phyloP scores from a whole-genome alignment of 2,797 vertebrate genomes.

The Pangasius macronema region DNA sequence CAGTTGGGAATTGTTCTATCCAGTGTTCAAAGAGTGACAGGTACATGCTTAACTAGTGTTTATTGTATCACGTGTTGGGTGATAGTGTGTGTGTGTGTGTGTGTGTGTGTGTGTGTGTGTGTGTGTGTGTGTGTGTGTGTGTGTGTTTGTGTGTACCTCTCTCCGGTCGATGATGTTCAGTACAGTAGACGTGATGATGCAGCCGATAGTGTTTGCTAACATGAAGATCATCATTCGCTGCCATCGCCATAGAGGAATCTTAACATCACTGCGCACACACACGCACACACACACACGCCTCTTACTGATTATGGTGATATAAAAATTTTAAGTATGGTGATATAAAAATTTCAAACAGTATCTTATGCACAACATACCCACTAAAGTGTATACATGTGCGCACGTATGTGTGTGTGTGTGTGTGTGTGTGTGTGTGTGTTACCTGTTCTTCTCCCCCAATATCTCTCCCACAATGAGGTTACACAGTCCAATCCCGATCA shows the following conservation, averaged over 20 bases:
- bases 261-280: slow-evolving; percentile 69
- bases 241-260: slow-evolving; percentile 82
- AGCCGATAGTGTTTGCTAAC: slow-evolving; percentile 79
- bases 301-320: not conserved
- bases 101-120: slow-evolving; percentile 15
- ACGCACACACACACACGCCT: slow-evolving; percentile 2
- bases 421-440: not conserved
- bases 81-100: not conserved
- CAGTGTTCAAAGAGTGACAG: not conserved
- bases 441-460: slow-evolving; percentile 80
- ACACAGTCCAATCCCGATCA: slow-evolving; percentile 80
- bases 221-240: slow-evolving; percentile 85
- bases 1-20: not conserved
- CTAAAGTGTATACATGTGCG: not conserved
- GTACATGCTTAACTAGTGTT: not conserved
- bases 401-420: not conserved
- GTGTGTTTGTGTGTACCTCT: slow-evolving; percentile 66
- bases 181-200: slow-evolving; percentile 72
- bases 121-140: slow-evolving; percentile 20
- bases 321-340: not conserved
- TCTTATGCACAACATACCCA: no score
- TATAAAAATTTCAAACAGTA: not conserved
- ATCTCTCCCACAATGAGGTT: slow-evolving; percentile 82
- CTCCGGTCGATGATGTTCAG: slow-evolving; percentile 79
- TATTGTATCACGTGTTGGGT: not conserved